Base-by-base conservation (phyloP, 2,888 invertebrate species). In the Yponomeuta malinellus region DNA sequence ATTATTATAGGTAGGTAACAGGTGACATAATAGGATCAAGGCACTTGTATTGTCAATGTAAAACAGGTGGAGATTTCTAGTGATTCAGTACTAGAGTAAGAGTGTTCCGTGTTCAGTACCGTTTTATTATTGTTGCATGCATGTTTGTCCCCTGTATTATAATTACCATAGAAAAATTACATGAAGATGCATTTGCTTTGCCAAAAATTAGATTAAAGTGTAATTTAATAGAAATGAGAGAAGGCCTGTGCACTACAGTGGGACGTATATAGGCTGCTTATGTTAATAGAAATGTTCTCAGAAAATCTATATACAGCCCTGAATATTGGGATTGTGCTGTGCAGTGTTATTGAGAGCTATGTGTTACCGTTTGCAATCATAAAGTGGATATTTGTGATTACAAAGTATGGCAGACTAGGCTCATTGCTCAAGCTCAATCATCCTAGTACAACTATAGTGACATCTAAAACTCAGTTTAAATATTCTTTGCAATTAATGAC, bases 301-400 rank as follows among this genome's bases (percentile, higher is more conserved):
- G 76, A 75, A 59, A 75, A 80, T 73, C 73, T 79, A 6, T 73
- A 75, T 64, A 75, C 76, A 6, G 68, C 80, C 67, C 37, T 82
- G 4, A 82, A 83, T 69, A 74, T 81, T 10, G 76, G 81, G 5
- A 78, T 86, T 23, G 75, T 84, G 43, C 43, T 85, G 8, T 76
- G 84, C 64, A 78, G 82, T 12, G 80, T 85, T 67, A 74, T 86
- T 2, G 86, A 87, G 74, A 79, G 83, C 0, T 84, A 85, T 72
- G 73, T 84, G 71, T 81, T 82, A 59, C 84, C 84, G 3, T 78
- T 84, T 68, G 77, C 81, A 8, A 72, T 87, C 43, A 74, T 86
- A 48, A 86, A 84, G 74, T 86, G 85, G 83, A 79, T 87, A 72
- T 74, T 86, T 37, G 74, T 86, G 2, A 69, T 83, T 6, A 79